Evolutionary conservation across 2,888 invertebrate species (phyloP).

Genomic region (Apantesis nais): DNA sequence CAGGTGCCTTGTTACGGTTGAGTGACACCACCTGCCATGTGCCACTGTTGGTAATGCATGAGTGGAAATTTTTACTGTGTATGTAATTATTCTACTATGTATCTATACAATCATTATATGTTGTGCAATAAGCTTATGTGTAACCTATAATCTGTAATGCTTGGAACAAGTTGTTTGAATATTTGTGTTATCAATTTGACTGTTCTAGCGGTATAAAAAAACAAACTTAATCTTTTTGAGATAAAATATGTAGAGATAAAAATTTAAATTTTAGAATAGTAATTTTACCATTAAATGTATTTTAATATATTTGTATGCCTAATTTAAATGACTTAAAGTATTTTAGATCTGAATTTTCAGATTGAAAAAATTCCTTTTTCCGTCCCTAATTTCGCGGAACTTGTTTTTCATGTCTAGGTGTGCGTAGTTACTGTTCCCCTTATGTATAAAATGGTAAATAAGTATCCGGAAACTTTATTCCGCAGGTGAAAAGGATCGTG

Average conservation of each 20-base stretch:
- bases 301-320: neutral
- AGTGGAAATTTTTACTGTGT: conserved; percentile 60
- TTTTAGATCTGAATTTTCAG: neutral
- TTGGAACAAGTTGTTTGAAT: neutral
- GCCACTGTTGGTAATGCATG: conserved; percentile 62
- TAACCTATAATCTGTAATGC: conserved; percentile 5
- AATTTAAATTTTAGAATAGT: neutral
- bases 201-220: neutral
- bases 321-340: neutral
- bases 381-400: conserved; percentile 7
- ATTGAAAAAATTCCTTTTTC: neutral
- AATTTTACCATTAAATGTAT: neutral
- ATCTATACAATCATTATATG: conserved; percentile 28
- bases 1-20: conserved; percentile 76
- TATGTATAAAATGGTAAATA: conserved; percentile 36
- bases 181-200: neutral
- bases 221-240: neutral
- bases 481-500: conserved; percentile 50
- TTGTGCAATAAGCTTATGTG: conserved; percentile 9
- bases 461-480: conserved; percentile 43
- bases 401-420: conserved; percentile 14
- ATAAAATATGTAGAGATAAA: neutral
- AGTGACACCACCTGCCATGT: conserved; percentile 76
- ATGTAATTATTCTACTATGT: conserved; percentile 42
- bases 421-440: conserved; percentile 27